Conservation (phyloP, 2,888 invertebrate species). For the Drymonia ruficornis region DNA sequence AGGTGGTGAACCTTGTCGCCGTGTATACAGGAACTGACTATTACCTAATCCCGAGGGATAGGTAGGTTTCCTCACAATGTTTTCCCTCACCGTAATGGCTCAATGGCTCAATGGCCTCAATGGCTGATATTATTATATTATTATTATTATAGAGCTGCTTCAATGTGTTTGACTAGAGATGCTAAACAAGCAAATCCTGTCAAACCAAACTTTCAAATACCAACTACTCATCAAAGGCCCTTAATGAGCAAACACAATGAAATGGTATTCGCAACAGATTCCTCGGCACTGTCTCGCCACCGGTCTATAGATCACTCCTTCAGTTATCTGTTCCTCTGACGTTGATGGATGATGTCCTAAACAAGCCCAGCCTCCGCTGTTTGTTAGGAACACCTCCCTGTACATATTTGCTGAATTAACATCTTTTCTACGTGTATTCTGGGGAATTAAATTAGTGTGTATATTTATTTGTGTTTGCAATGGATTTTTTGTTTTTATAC, state of each 20-base stretch:
- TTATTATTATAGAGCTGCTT: no score
- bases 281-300: constrained; percentile 21
- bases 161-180: no score
- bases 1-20: no score
- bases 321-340: constrained; percentile 56
- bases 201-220: background rate
- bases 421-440: constrained; percentile 16
- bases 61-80: no score
- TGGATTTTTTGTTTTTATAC: background rate
- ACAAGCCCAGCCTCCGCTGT: constrained; percentile 36
- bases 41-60: no score
- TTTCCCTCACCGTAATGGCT: no score
- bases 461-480: background rate
- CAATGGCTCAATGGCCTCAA: no score
- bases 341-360: constrained; percentile 59
- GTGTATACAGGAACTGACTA: no score
- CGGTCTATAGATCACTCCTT: constrained; percentile 53
- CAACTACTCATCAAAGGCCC: background rate
- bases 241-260: constrained; percentile 12
- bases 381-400: constrained; percentile 25
- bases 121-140: no score
- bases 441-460: constrained; percentile 10
- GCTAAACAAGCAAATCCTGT: no score
- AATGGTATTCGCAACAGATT: constrained; percentile 6
- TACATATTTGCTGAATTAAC: constrained; percentile 36